Evolutionary conservation across 2,888 invertebrate species (phyloP).

Genomic region (Folsomia manolachei): DNA sequence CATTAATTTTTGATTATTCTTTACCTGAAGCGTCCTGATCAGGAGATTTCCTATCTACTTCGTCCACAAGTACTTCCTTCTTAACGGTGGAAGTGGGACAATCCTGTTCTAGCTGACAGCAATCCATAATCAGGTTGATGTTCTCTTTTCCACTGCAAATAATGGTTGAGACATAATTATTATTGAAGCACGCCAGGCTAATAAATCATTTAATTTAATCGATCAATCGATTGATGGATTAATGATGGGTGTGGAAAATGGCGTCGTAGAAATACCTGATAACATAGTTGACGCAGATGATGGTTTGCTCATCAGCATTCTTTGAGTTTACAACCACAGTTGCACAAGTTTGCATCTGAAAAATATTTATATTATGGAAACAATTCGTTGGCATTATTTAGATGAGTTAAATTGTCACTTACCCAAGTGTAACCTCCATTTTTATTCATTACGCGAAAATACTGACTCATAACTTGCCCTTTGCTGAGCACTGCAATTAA

Average conservation of each 20-base stretch:
- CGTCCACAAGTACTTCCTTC: conserved; percentile 74
- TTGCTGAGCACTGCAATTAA: conserved; percentile 83
- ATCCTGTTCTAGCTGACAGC: conserved; percentile 75
- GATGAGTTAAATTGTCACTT: no score
- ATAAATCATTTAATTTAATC: no score
- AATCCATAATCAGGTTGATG: conserved; percentile 87
- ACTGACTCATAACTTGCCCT: conserved; percentile 93
- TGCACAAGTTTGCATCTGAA: conserved; percentile 84
- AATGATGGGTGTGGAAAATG: no score
- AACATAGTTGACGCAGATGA: conserved; percentile 95
- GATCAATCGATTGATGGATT: no score
- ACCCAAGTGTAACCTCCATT: conserved; percentile 95
- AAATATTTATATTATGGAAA: neutral
- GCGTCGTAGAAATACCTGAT: conserved; percentile 80
- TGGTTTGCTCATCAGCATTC: conserved; percentile 94
- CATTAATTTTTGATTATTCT: no score
- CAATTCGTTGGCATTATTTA: no score
- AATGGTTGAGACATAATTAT: no score
- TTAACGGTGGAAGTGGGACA: conserved; percentile 63
- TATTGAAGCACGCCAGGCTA: no score
- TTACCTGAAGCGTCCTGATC: conserved; percentile 75
- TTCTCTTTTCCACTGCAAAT: conserved; percentile 77
- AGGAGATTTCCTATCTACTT: conserved; percentile 84
- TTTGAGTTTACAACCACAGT: conserved; percentile 94
- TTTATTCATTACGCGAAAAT: conserved; percentile 94